Base-by-base conservation (phyloP, 1,140 invertebrate genomes). In the Saxidomus purpurata region DNA sequence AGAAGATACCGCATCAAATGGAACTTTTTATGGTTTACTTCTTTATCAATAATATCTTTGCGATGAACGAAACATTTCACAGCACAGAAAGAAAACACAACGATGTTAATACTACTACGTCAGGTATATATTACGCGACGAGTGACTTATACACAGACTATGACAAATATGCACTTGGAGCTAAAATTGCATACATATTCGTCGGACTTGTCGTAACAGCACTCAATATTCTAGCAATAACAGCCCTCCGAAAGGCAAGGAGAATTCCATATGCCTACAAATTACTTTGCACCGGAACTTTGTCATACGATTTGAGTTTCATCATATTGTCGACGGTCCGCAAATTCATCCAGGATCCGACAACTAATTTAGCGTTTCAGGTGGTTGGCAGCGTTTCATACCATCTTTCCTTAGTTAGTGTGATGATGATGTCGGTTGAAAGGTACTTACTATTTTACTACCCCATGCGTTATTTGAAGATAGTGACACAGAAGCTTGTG, bases 261-360 rank as follows among this genome's bases (percentile, higher is more conserved):
- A n/a, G n/a, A n/a, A n/a, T n/a, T n/a, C n/a, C n/a, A n/a, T 49
- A 43, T 49, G 36, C 71, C 25, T 6, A 13, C 2, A 76, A 76
- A n/a, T 38, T 47, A 25, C 40, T 76, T 0, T 25, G 38, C 38
- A 25, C 40, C 1, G 40, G 40, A 13, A 22, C 49, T 43, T 15
- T 76, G 0, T 22, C 25, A 1, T 76, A 40, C 40, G 40, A 76
- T 9, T 19, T 43, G 13, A 2, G 6, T 43, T 76, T 76, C 40
- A 38, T 47, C 17, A 43, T 49, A 6, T 25, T 76, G 8, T 36
- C 71, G 11, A 47, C 71, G 22, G 19, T 49, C 19, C 71, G 71
- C 2, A 76, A 76, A n/a, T 76, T 76, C 40, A 47, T 76, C 38
- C 22, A 3, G 13, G n/a, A 76, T 76, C 71, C 71, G 4, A n/a